Evolutionary conservation across 1,140 invertebrate species (phyloP).

Genomic region (Aphidius ervi): DNA sequence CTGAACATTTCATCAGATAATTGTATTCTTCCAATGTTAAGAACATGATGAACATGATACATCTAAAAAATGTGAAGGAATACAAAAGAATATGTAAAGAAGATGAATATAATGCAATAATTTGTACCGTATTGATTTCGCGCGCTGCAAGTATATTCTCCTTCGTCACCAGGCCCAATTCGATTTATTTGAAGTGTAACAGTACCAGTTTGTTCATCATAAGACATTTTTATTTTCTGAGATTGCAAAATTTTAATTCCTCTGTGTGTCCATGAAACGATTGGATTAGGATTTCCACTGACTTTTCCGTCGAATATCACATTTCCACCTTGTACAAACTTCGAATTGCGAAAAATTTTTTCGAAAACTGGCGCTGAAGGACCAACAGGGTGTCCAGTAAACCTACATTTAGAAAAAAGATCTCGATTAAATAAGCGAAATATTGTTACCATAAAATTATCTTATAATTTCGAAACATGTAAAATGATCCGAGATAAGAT

Average conservation of each 20-base stretch:
- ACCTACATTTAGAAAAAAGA: constrained; percentile 28
- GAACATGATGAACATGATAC: no score
- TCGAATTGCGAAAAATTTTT: constrained; percentile 87
- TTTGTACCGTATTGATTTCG: constrained; percentile 75
- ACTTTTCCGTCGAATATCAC: constrained; percentile 89
- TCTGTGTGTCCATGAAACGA: constrained; percentile 91
- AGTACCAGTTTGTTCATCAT: constrained; percentile 80
- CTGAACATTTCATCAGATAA: no score
- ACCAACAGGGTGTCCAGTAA: constrained; percentile 58
- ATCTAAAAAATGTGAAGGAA: no score
- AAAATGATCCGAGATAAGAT: no score
- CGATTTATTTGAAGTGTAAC: constrained; percentile 85
- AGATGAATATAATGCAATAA: no score
- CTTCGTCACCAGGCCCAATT: constrained; percentile 90
- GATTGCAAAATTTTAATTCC: constrained; percentile 76
- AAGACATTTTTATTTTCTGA: constrained; percentile 80
- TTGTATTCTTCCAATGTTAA: no score
- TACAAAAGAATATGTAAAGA: no score
- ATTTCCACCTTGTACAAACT: constrained; percentile 89
- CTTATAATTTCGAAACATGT: no score
- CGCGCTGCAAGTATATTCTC: constrained; percentile 92
- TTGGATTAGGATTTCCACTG: constrained; percentile 87
- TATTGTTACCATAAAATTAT: no score
- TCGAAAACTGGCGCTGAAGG: constrained; percentile 86
- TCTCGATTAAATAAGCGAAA: no score